Percentiles rank a stretch among this genome's conserved stretches.
Conservation (phyloP, 2,113 vertebrate genomes). For the Eolophus roseicapilla region DNA sequence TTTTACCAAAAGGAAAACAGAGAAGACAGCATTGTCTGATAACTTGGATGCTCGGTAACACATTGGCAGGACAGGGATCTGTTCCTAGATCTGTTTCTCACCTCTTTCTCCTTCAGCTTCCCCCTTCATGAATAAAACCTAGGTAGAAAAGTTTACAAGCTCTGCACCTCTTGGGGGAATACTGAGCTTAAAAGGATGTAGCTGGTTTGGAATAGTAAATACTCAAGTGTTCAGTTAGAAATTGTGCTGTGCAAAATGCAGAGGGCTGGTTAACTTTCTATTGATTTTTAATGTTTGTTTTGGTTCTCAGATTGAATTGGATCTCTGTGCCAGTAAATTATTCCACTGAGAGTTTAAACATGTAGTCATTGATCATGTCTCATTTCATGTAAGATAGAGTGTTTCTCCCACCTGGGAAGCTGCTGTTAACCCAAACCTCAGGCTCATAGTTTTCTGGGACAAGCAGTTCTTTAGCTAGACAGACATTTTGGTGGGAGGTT, state of each 20-base stretch:
- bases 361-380: background rate
- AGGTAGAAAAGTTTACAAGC: background rate
- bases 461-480: background rate
- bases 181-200: background rate
- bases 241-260: background rate
- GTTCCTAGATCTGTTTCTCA: background rate
- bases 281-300: slow-evolving; percentile 47
- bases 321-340: slow-evolving; percentile 1
- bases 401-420: slow-evolving; percentile 1
- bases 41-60: background rate
- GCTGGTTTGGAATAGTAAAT: slow-evolving; percentile 24
- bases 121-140: background rate
- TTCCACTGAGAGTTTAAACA: background rate
- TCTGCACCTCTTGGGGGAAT: background rate
- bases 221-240: background rate
- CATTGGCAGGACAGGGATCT: background rate
- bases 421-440: background rate
- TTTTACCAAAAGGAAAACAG: background rate
- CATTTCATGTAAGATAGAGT: background rate
- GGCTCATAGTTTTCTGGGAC: background rate
- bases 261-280: background rate
- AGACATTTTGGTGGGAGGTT: background rate
- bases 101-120: background rate
- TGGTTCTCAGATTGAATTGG: slow-evolving; percentile 12
- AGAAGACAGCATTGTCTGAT: background rate